Base-by-base conservation (phyloP, 2,888 invertebrate species). In the Dilophus febrilis region DNA sequence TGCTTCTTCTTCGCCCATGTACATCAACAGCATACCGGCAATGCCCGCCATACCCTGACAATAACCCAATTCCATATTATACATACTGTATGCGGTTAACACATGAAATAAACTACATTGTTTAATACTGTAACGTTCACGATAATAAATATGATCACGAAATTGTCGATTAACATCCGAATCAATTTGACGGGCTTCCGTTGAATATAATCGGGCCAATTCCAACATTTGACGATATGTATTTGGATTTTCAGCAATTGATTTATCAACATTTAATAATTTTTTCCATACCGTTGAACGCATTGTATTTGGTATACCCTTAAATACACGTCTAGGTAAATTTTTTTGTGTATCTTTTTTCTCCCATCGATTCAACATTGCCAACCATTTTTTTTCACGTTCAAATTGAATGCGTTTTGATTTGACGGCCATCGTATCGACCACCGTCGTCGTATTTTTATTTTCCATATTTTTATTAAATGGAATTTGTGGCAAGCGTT, bases 41-140 rank as follows among this genome's bases (percentile, higher is more conserved):
- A 99, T 72, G 51, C 98, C 95, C 13, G 94, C 95, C 97, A 98
- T 98, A 38, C 97, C 97, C 66, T 95, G 94, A 53, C 92, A 94
- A 61, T 95, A 95, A 8, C 90, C 90, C 31, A 91, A 82, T 65
- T 87, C 86, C 44, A 87, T 83, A 65, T 95, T 95, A 64, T 92
- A 95, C 74, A 94, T 85, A 50, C 91, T 90, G 64, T 95, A 95
- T 11, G 95, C 94, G 49, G 86, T 85, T 46, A 95, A 65, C 38
- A 95, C 86, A 64, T 91, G 88, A 58, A 95, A 94, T 53, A 95
- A 68, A 41, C 86, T 84, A 59, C 82, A 82, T 59, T 95, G 95
- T 62, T 87, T 87, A 53, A 84, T 79, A 53, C 85, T 84, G 64
- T 91, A 94, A 55, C 94, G 67, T 61, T 88, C 85, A 50, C 90